Percentiles rank a stretch among this genome's conserved stretches.
Evolutionary conservation across 2,797 vertebrate species (phyloP).

Genomic region (Ispidina lecontei): DNA sequence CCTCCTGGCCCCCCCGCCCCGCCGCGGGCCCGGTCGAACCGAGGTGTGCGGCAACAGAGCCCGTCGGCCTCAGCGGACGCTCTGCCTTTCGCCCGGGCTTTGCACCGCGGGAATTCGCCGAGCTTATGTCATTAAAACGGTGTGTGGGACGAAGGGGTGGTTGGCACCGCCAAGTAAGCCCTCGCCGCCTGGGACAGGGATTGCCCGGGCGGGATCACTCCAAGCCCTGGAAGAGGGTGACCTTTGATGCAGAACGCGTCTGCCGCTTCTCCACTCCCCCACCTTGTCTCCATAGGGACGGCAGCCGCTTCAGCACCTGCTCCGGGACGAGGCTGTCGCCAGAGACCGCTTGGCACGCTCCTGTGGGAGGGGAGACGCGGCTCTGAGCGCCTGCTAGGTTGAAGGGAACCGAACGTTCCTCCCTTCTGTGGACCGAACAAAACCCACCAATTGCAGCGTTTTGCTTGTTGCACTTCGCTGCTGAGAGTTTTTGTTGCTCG

Average conservation of each 20-base stretch:
- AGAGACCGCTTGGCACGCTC: not conserved
- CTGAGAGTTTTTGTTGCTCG: not conserved
- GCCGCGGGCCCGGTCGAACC: not conserved
- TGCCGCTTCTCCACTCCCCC: not conserved
- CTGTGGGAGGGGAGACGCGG: not conserved
- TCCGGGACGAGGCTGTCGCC: not conserved
- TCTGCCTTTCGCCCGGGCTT: not conserved
- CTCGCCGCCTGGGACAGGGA: not conserved
- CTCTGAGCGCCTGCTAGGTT: accelerated
- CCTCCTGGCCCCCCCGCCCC: too few species aligned
- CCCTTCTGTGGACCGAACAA: not conserved
- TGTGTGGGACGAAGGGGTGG: not conserved
- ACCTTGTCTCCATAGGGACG: not conserved
- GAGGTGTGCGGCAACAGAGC: accelerated
- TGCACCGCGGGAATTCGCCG: not conserved
- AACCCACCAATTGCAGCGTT: not conserved
- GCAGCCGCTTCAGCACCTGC: not conserved
- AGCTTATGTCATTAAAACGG: not conserved
- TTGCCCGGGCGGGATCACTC: not conserved
- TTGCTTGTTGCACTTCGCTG: not conserved
- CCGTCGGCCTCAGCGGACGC: accelerated
- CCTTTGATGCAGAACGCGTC: not conserved
- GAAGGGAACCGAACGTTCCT: not conserved
- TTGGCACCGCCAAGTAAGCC: not conserved
- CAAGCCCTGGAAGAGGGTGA: not conserved